Percentiles rank a stretch among this genome's conserved stretches.
These are phyloP conservation scores for Odocoileus hemionus DNA, from an alignment of 2,113 vertebrate species.

Conservation along the genomic window DNA sequence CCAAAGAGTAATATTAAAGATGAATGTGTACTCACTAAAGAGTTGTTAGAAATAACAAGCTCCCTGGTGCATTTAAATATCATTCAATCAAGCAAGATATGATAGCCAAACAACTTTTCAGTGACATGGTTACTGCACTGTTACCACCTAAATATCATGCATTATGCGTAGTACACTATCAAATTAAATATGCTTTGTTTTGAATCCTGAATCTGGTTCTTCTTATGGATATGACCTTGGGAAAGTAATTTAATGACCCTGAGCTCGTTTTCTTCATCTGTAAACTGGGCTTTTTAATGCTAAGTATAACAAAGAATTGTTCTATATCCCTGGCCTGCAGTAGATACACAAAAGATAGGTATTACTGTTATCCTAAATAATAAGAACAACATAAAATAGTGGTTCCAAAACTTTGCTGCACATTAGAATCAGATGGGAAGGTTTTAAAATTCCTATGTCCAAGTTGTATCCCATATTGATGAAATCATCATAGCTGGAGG, in stretches of 20 bases:
- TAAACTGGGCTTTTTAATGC: neutral
- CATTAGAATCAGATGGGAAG: neutral
- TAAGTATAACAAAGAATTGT: neutral
- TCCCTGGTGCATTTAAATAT: constrained; percentile 24
- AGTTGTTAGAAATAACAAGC: constrained; percentile 34
- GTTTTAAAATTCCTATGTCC: neutral
- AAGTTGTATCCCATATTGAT: neutral
- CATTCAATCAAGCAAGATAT: neutral
- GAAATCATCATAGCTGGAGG: neutral
- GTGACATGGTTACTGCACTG: neutral
- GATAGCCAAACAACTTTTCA: constrained; percentile 5
- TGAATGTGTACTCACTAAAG: constrained; percentile 22
- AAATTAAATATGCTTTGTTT: constrained; percentile 34
- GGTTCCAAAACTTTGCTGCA: neutral
- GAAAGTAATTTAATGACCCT: neutral
- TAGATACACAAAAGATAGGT: neutral
- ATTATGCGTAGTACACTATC: neutral
- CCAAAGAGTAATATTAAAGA: constrained; percentile 12
- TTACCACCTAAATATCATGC: neutral
- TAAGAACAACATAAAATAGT: neutral
- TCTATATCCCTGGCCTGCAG: neutral
- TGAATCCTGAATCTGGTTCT: neutral
- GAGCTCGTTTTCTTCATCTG: neutral
- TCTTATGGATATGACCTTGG: neutral
- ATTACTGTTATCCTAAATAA: neutral